phyloP scores from a whole-genome alignment of 2,797 vertebrate species.

The Pteronotus mesoamericanus region DNA sequence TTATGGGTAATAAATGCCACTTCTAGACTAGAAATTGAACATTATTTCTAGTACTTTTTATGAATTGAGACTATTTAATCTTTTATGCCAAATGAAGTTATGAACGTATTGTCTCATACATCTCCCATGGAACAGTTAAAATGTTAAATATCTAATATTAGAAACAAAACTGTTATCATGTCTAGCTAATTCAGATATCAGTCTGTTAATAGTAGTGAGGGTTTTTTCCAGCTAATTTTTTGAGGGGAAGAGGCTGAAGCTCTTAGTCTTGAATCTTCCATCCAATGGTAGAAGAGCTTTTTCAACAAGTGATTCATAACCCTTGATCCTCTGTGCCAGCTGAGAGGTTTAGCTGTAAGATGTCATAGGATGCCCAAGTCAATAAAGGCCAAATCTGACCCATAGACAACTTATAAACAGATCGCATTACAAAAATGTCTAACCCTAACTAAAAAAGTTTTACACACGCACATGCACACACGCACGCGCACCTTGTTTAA shows the following conservation, averaged over 20 bases:
- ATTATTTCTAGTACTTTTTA: slow-evolving; percentile 5
- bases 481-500: not conserved
- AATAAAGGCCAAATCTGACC: not conserved
- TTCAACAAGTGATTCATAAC: not conserved
- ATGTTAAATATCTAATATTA: slow-evolving; percentile 13
- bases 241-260: not conserved
- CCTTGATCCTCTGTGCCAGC: not conserved
- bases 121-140: slow-evolving; percentile 32
- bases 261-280: not conserved
- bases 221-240: not conserved
- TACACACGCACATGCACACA: not conserved
- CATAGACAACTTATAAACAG: not conserved
- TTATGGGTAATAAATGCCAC: not conserved
- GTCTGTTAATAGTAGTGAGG: not conserved
- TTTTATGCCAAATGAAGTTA: slow-evolving; percentile 27
- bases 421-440: not conserved
- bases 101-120: not conserved
- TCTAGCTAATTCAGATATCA: not conserved
- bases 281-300: not conserved
- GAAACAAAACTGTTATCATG: not conserved
- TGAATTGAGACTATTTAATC: slow-evolving; percentile 8
- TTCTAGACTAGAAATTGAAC: not conserved
- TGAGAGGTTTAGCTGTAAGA: not conserved
- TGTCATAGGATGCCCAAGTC: not conserved
- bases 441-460: not conserved